Conservation (phyloP, 2,797 vertebrate genomes). For the Melanotaenia parkinsoni region DNA sequence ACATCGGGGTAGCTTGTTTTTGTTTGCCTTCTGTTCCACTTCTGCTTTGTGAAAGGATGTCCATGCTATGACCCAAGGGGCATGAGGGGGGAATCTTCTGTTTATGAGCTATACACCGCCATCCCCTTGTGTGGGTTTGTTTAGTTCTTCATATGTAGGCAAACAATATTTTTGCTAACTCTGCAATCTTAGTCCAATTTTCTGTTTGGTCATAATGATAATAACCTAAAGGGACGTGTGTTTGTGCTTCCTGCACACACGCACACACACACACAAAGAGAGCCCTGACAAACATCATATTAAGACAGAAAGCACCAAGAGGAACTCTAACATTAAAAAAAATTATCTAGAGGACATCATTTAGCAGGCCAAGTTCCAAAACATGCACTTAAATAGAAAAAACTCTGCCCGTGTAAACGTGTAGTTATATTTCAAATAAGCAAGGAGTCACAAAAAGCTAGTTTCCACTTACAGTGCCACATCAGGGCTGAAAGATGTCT, state of each 20-base stretch:
- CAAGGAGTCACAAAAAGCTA: neutral
- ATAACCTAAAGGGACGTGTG: conserved; percentile 27
- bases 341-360: neutral
- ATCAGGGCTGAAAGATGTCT: conserved; percentile 13
- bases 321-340: neutral
- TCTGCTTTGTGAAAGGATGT: neutral
- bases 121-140: neutral
- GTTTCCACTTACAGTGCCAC: conserved; percentile 11
- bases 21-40: neutral
- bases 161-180: conserved; percentile 22
- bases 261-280: conserved; percentile 8
- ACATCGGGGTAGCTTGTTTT: neutral
- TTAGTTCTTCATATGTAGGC: conserved; percentile 17
- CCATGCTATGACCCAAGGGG: neutral
- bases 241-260: conserved; percentile 26
- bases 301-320: neutral
- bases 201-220: conserved; percentile 47
- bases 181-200: conserved; percentile 38
- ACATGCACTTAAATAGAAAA: neutral
- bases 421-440: conserved; percentile 23
- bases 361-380: conserved; percentile 4
- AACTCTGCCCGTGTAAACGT: conserved; percentile 4
- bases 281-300: conserved; percentile 6
- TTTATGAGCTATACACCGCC: neutral
- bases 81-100: neutral